Percentiles rank a stretch among this genome's conserved stretches.
Evolutionary conservation across 2,113 vertebrate genomes (phyloP).

Genomic region (Saccopteryx leptura): DNA sequence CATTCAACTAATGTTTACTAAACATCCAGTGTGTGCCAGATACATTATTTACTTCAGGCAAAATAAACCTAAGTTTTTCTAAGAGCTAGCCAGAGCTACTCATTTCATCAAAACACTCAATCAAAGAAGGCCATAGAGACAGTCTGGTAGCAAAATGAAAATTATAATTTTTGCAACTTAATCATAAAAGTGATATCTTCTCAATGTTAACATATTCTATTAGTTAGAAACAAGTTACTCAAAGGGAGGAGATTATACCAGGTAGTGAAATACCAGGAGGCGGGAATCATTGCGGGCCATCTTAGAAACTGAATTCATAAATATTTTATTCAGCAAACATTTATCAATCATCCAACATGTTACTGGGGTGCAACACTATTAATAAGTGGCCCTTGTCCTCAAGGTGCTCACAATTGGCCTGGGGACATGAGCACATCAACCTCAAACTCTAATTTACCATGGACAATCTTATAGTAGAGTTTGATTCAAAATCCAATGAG

Average conservation of each 20-base stretch:
- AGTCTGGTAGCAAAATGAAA: neutral
- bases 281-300: too few relatives aligned
- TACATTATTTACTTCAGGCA: neutral
- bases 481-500: neutral
- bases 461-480: neutral
- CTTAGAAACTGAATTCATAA: neutral
- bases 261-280: neutral
- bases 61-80: neutral
- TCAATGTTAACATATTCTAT: neutral
- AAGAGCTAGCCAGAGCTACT: neutral
- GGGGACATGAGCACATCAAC: neutral
- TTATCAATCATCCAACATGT: neutral
- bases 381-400: conserved; percentile 8
- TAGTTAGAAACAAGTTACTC: conserved; percentile 10
- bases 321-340: conserved; percentile 37
- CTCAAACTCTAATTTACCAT: neutral
- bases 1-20: neutral
- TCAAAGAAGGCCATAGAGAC: neutral
- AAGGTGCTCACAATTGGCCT: neutral
- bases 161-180: neutral
- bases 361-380: neutral
- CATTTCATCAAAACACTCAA: neutral
- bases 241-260: neutral
- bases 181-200: neutral
- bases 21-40: neutral